A percentile compares a stretch with the other conserved stretches of the same genome.
phyloP scores from a whole-genome alignment of 1,140 invertebrate genomes.

The Brachionus paranguensis region DNA sequence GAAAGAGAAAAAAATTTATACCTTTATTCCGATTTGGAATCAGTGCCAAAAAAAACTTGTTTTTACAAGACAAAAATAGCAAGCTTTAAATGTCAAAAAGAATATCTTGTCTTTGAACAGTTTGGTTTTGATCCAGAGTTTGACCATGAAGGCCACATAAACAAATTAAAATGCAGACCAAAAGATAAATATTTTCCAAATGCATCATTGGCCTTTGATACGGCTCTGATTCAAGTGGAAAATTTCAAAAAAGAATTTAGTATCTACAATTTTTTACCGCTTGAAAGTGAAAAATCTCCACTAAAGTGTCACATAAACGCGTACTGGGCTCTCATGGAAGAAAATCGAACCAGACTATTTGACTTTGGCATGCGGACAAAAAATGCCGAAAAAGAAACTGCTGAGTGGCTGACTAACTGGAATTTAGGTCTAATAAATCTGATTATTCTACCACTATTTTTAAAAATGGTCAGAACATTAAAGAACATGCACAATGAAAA shows the following conservation, averaged over 20 bases:
- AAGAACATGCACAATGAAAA: neutral
- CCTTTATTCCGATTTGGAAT: neutral
- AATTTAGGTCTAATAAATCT: neutral
- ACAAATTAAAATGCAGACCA: neutral
- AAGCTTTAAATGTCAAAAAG: neutral
- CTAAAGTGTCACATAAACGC: neutral
- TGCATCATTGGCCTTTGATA: neutral
- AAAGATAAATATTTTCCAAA: neutral
- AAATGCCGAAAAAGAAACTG: neutral
- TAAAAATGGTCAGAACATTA: neutral
- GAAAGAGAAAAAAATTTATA: neutral
- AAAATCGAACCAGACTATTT: conserved; percentile 10
- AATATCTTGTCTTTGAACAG: neutral
- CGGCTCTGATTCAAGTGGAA: neutral
- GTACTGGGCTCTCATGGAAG: neutral
- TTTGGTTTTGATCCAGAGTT: neutral
- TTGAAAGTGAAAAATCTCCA: neutral
- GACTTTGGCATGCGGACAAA: neutral
- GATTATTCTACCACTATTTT: neutral
- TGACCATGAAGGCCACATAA: neutral
- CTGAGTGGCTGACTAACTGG: conserved; percentile 8
- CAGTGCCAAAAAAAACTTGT: neutral
- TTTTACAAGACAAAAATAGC: neutral
- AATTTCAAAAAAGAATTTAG: neutral
- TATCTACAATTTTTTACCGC: neutral